These are phyloP conservation scores for Dinocampus coccinellae DNA, from an alignment of 2,888 invertebrate species.

Conservation along the genomic window DNA sequence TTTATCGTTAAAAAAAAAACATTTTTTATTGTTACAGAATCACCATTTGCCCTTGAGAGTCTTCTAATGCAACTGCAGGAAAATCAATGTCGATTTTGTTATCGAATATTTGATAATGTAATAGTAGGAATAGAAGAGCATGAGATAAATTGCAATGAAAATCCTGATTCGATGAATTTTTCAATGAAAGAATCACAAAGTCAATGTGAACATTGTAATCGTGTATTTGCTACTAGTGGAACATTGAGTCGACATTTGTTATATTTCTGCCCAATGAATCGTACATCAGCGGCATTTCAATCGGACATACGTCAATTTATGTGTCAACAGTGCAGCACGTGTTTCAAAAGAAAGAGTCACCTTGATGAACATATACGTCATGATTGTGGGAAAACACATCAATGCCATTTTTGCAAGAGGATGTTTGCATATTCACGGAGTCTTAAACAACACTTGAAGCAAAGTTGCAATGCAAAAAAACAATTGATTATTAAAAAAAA, in stretches of 20 bases:
- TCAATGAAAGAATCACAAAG: background rate
- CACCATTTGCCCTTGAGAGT: background rate
- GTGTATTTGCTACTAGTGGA: conserved; percentile 13
- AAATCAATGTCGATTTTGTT: conserved; percentile 21
- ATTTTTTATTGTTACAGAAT: conserved; percentile 19
- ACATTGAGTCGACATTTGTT: conserved; percentile 7
- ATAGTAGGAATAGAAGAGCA: background rate
- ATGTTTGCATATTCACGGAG: conserved; percentile 10
- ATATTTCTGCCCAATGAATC: conserved; percentile 7
- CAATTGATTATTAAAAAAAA: background rate
- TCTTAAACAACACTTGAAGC: conserved; percentile 4
- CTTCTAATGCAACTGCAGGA: background rate
- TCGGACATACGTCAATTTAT: conserved; percentile 6
- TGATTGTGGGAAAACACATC: conserved; percentile 3
- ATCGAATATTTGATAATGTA: background rate
- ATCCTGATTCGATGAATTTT: background rate
- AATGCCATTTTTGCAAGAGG: conserved; percentile 10
- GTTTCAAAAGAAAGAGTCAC: background rate
- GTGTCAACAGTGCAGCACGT: background rate
- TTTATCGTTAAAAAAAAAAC: background rate
- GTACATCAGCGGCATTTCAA: background rate
- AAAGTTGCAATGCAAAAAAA: conserved; percentile 2
- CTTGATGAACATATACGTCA: conserved; percentile 6
- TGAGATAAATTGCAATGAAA: background rate
- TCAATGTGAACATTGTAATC: conserved; percentile 10